These are phyloP conservation scores for Notothenia rossii DNA, from an alignment of 2,113 vertebrate species.

Conservation along the genomic window DNA sequence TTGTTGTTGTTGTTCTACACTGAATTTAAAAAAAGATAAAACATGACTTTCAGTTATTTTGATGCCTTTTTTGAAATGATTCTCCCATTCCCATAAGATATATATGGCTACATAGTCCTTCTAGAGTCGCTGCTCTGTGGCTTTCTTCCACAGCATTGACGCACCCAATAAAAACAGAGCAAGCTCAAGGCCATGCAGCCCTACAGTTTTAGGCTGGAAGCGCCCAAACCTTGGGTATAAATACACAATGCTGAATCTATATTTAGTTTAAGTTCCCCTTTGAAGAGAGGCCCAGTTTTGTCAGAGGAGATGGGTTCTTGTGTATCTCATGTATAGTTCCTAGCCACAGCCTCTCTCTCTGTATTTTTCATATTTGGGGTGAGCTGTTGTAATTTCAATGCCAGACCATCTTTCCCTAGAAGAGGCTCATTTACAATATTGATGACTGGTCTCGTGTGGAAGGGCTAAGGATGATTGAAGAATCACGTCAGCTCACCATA, in stretches of 20 bases:
- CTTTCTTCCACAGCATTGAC: conserved; percentile 55
- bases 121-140: conserved; percentile 52
- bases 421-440: conserved; percentile 84
- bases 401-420: conserved; percentile 71
- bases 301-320: conserved; percentile 66
- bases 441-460: conserved; percentile 75
- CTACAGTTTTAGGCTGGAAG: conserved; percentile 77
- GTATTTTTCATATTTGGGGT: conserved; percentile 79
- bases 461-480: conserved; percentile 80
- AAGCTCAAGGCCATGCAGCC: conserved; percentile 69
- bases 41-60: conserved; percentile 33
- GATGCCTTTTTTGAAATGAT: conserved; percentile 13
- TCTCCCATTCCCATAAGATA: conserved; percentile 51
- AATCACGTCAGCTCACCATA: conserved; percentile 79
- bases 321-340: conserved; percentile 70
- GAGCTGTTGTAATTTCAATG: conserved; percentile 69
- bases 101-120: conserved; percentile 42
- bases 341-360: conserved; percentile 68
- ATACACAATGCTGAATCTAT: conserved; percentile 71
- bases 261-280: conserved; percentile 71
- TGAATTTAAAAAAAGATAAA: conserved; percentile 9
- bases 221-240: conserved; percentile 77
- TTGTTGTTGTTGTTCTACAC: neutral
- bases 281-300: conserved; percentile 73
- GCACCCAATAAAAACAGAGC: conserved; percentile 77